Evolutionary conservation across 2,888 invertebrate species (phyloP), one percentile per base, ranked within the genome.

Genomic region (Oscheius onirici): DNA sequence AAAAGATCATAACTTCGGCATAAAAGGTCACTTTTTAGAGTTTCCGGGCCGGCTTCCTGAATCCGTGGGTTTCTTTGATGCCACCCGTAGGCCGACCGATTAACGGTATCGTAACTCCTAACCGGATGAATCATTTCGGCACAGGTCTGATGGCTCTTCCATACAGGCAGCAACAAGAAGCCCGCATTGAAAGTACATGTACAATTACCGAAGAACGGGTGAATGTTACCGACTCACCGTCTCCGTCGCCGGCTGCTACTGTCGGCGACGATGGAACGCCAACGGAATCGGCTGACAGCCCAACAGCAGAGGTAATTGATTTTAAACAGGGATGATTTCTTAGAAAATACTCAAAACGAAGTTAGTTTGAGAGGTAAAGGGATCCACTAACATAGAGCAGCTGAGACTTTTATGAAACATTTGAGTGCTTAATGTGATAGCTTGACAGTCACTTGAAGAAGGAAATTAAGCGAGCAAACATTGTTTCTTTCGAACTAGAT

Each of bases 161-260:
- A 15, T 22, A 34, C 28, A n/a, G n/a, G n/a, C n/a, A n/a, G n/a
- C 24, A 26, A 20, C 17, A 44, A 17, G 63, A 63, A 17, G 49
- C 49, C 3, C 24, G 26, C 11, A 20, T n/a, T 10, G 63, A 63
- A 6, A 34, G 6, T 2, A 22, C n/a, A 15, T 46, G 63, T 28
- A 22, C 43, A 40, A 44, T 24, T 49, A 44, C 52, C n/a, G 66
- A 66, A n/a, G 61, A 63, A 26, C 17, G 34, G n/a, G 54, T 70
- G 6, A 70, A 70, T 41, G 70, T 70, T 11, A 52, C 52, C 6
- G 70, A 70, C 28, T 70, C 70, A 6, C 70, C 61, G 15, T 69
- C 69, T 43, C 69, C 69, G n/a, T 51, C 69, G 24, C 60, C 58
- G 13, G 49, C 70, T 13, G 40, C 63, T 20, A 63, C 63, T n/a